phyloP scores from a whole-genome alignment of 2,113 vertebrate species.

The Trichechus manatus region DNA sequence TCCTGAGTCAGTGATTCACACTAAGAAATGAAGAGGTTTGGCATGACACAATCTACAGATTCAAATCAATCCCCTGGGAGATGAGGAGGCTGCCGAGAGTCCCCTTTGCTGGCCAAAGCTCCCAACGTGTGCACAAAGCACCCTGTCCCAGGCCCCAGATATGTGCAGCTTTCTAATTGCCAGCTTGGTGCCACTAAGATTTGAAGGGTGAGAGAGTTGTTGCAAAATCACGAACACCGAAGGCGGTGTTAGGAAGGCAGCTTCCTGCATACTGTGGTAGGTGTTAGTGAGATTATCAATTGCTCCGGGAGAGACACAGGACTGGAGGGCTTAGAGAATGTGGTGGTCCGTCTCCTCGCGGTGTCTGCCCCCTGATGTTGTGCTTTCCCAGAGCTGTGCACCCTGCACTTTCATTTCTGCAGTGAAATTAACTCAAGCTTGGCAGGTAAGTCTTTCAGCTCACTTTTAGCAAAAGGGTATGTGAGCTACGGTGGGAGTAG shows the following conservation, averaged over 20 bases:
- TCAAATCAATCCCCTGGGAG: slow-evolving; percentile 54
- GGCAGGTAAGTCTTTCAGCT: slow-evolving; percentile 80
- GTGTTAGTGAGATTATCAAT: slow-evolving; percentile 82
- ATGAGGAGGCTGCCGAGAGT: slow-evolving; percentile 27
- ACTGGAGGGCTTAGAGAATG: slow-evolving; percentile 61
- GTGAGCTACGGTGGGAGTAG: slow-evolving; percentile 55
- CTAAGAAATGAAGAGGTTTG: slow-evolving; percentile 54
- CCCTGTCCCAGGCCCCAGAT: slow-evolving; percentile 66
- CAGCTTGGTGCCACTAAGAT: slow-evolving; percentile 67
- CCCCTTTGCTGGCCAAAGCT: slow-evolving; percentile 43
- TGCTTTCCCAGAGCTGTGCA: slow-evolving; percentile 62
- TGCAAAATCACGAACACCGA: slow-evolving; percentile 81
- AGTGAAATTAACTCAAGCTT: slow-evolving; percentile 70
- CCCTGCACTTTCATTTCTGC: slow-evolving; percentile 76
- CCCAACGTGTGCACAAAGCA: slow-evolving; percentile 37
- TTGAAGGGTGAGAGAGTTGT: slow-evolving; percentile 79
- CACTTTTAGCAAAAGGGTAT: slow-evolving; percentile 61
- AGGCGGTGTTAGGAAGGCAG: slow-evolving; percentile 79
- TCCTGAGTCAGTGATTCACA: slow-evolving; percentile 73
- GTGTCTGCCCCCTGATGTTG: slow-evolving; percentile 32
- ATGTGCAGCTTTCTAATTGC: slow-evolving; percentile 79
- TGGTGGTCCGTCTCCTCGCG: slow-evolving; percentile 55
- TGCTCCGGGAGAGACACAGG: slow-evolving; percentile 76
- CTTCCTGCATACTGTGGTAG: slow-evolving; percentile 79
- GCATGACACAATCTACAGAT: slow-evolving; percentile 69